Base-by-base conservation (phyloP, 1,140 invertebrate genomes). In the Rhynchophorus ferrugineus region DNA sequence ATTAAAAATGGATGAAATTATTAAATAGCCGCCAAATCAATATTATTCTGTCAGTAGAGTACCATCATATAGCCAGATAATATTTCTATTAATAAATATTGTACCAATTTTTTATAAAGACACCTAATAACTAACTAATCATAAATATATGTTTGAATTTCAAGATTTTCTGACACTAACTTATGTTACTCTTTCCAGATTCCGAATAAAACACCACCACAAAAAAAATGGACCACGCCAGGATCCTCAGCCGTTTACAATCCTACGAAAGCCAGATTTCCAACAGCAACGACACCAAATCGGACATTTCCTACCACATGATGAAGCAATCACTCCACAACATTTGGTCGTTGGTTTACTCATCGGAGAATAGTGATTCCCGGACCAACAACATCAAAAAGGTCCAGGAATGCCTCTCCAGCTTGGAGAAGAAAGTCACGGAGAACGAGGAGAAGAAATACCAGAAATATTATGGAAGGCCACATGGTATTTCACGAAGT, bases 281-380 rank as follows among this genome's bases (percentile, higher is more conserved):
- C 21, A 35, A 13, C 7, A 49, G 43, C 0, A 19, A 16, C 17
- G 39, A 54, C 39, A 54, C 52, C 14, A 54, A 54, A 21, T 54
- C 52, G 9, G 52, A 54, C 33, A 33, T 49, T 5, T 43, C 44
- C 9, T 54, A 54, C 19, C 52, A 54, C 18, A 43, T 48, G 39
- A 54, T 54, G 52, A 54, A 54, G 24, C 52, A 54, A 20, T 48
- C 52, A 11, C 24, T 54, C n/a, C 52, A 54, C 22, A 54, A 54
- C 20, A 54, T 54, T 9, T 54, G 52, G 52, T 46, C 43, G 17
- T 16, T 36, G 19, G 37, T 54, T 16, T 54, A 54, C 18, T 42
- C 52, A 0, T 36, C 52, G 7, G 52, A 54, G 35, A 54, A 24
- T 20, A 48, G 45, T 45, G 52, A 44, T 35, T 48, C 45, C n/a